Conservation (phyloP, 1,140 invertebrate genomes). For the Drosophila quadrilineata region DNA sequence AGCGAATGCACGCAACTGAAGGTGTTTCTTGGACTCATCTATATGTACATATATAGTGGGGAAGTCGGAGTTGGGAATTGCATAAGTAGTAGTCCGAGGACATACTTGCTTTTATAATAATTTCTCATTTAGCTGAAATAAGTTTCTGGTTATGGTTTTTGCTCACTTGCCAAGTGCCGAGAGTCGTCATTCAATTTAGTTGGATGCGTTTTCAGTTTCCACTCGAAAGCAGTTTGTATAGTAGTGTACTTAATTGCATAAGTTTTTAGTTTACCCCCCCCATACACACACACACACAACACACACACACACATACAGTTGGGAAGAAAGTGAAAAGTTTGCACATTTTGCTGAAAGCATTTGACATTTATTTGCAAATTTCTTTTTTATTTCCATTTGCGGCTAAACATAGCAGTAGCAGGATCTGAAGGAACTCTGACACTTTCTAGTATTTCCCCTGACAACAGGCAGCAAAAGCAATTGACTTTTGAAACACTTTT, state of each 20-base stretch:
- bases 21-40: too few species aligned
- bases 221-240: conserved; percentile 38
- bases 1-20: too few species aligned
- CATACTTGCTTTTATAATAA: conserved; percentile 19
- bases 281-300: too few species aligned
- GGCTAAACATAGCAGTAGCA: conserved; percentile 20
- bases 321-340: conserved; percentile 26
- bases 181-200: conserved; percentile 21
- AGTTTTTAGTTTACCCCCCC: conserved; percentile 37
- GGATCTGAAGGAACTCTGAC: too few species aligned
- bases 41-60: too few species aligned
- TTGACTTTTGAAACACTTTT: too few species aligned
- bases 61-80: too few species aligned
- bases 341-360: conserved; percentile 27
- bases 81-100: neutral
- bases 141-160: conserved; percentile 27
- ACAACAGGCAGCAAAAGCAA: conserved; percentile 7
- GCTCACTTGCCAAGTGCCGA: conserved; percentile 12
- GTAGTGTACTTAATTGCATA: conserved; percentile 46
- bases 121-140: conserved; percentile 36
- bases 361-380: conserved; percentile 37
- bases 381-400: too few species aligned
- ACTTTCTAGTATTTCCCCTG: conserved; percentile 4
- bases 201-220: conserved; percentile 33
- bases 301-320: too few species aligned